These are phyloP conservation scores for Percopsis omiscomaycus DNA, from an alignment of 2,797 vertebrate species.

Conservation along the genomic window DNA sequence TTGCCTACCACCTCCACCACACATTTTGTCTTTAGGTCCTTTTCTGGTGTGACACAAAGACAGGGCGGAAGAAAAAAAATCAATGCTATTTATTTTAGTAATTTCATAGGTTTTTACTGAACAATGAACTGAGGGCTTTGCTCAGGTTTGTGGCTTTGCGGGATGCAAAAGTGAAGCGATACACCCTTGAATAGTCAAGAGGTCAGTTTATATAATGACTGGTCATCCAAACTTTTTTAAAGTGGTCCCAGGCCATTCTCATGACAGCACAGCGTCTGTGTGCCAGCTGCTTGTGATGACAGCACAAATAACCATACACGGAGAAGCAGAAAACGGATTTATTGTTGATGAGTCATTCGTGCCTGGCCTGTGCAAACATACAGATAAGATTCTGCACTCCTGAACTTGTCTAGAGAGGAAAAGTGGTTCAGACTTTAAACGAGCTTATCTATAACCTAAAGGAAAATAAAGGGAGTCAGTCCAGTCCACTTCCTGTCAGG, in stretches of 20 bases:
- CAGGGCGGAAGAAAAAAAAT: neutral
- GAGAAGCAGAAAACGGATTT: constrained; percentile 43
- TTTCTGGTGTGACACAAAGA: constrained; percentile 60
- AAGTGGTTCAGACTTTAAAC: constrained; percentile 24
- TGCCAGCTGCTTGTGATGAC: constrained; percentile 14
- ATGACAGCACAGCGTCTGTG: neutral
- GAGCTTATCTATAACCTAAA: constrained; percentile 32
- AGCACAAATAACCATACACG: constrained; percentile 14
- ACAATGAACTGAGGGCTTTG: neutral
- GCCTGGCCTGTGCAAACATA: constrained; percentile 53
- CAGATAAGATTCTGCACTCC: constrained; percentile 10
- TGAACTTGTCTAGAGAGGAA: constrained; percentile 17
- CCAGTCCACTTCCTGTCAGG: constrained; percentile 12
- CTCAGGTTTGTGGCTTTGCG: neutral
- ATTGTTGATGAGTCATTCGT: constrained; percentile 50
- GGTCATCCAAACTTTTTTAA: constrained; percentile 14
- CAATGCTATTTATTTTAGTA: too few relatives aligned
- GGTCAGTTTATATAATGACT: neutral
- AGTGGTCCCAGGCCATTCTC: constrained; percentile 14
- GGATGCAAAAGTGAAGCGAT: neutral
- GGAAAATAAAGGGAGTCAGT: constrained; percentile 8
- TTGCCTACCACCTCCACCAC: constrained; percentile 79
- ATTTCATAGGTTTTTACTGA: too few relatives aligned
- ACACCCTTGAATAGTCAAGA: neutral
- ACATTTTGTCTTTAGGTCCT: constrained; percentile 77